phyloP scores from a whole-genome alignment of 2,888 invertebrate genomes.

The Odontothrips loti region DNA sequence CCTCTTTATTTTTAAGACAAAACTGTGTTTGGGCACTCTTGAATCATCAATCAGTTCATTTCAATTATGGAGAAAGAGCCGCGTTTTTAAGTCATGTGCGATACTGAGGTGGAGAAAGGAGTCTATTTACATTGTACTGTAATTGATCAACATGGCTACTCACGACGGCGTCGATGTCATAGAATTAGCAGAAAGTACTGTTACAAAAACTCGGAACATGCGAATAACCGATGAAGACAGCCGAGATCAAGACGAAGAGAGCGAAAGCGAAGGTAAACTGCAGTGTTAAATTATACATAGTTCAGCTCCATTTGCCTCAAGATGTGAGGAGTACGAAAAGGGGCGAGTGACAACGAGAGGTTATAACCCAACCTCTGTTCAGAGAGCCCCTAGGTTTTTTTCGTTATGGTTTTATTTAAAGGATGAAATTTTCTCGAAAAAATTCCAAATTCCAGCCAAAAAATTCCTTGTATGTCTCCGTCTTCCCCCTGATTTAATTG shows the following conservation, averaged over 20 bases:
- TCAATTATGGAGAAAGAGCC: neutral
- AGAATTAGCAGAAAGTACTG: slow-evolving; percentile 37
- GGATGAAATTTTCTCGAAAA: neutral
- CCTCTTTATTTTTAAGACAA: neutral
- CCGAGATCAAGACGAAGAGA: slow-evolving; percentile 33
- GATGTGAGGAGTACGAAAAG: neutral
- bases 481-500: too few relatives aligned
- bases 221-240: slow-evolving; percentile 34
- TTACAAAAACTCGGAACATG: slow-evolving; percentile 30
- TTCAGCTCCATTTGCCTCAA: neutral
- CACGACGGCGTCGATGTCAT: slow-evolving; percentile 38
- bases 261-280: slow-evolving; percentile 26
- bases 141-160: slow-evolving; percentile 38
- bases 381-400: neutral
- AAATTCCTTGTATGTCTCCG: too few relatives aligned
- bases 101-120: neutral
- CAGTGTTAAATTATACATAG: neutral
- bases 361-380: neutral
- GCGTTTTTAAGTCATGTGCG: neutral
- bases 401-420: neutral
- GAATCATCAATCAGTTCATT: neutral
- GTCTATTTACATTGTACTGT: slow-evolving; percentile 13
- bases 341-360: neutral
- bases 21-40: neutral
- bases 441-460: too few relatives aligned